phyloP scores from a whole-genome alignment of 2,888 invertebrate genomes.

The Coecobrya sp. region DNA sequence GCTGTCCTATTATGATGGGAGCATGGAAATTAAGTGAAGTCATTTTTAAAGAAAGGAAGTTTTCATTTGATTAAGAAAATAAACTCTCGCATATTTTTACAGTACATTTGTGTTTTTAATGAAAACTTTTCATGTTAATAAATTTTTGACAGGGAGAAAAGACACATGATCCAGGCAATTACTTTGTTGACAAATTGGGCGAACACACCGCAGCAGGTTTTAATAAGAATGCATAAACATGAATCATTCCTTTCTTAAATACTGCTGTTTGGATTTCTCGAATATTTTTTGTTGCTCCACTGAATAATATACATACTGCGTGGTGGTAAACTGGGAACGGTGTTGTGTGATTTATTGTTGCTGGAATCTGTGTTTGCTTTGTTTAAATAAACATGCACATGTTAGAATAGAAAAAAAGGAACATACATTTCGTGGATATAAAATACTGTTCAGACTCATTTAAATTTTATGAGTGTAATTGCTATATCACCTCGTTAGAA shows the following conservation, averaged over 20 bases:
- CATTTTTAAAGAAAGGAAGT: slow-evolving; percentile 6
- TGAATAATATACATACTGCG: neutral
- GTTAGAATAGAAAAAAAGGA: neutral
- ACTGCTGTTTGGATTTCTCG: neutral
- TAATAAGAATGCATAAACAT: slow-evolving; percentile 27
- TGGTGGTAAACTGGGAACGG: neutral
- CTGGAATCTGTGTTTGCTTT: slow-evolving; percentile 38
- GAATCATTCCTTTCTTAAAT: neutral
- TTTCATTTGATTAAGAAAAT: slow-evolving; percentile 20
- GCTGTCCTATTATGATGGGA: neutral
- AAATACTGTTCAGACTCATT: neutral
- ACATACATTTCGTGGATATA: neutral
- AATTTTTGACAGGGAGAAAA: slow-evolving; percentile 15
- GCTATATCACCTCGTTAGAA: neutral
- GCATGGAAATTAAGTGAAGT: neutral
- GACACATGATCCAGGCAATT: slow-evolving; percentile 52
- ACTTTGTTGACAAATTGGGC: slow-evolving; percentile 75
- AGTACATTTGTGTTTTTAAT: neutral
- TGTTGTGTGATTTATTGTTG: slow-evolving; percentile 52
- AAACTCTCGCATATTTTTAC: neutral
- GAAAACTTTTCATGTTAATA: slow-evolving; percentile 5
- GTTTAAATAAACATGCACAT: neutral
- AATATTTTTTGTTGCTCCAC: neutral
- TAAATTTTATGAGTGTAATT: slow-evolving; percentile 35
- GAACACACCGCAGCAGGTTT: slow-evolving; percentile 47